phyloP scores from a whole-genome alignment of 2,888 invertebrate species.

The Zygogramma bicolorata region DNA sequence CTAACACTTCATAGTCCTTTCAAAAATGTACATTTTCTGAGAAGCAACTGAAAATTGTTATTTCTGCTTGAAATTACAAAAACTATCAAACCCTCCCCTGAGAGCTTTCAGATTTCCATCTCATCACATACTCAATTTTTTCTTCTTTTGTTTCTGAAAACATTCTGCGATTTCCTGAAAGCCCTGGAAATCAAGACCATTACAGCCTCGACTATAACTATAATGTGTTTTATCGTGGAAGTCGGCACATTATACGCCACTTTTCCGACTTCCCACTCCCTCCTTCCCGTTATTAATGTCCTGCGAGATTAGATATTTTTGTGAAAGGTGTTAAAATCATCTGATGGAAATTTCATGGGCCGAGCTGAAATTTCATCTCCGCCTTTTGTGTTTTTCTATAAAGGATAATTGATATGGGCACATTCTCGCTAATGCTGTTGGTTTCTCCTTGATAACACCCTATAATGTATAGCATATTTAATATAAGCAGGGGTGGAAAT shows the following conservation, averaged over 20 bases:
- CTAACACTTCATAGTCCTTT: too few relatives aligned
- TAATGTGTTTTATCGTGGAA: conserved; percentile 46
- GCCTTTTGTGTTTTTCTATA: conserved; percentile 24
- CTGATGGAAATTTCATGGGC: conserved; percentile 37
- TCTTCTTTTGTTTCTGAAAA: not conserved
- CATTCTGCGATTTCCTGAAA: not conserved
- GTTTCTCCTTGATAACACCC: not conserved
- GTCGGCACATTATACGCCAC: conserved; percentile 46
- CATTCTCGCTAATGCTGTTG: not conserved
- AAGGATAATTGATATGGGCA: conserved; percentile 35
- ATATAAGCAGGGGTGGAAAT: not conserved
- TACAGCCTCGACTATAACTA: conserved; percentile 18
- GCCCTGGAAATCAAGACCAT: not conserved
- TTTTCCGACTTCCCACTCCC: conserved; percentile 33
- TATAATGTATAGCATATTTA: not conserved
- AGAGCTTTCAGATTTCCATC: too few relatives aligned
- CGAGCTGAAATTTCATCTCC: conserved; percentile 21
- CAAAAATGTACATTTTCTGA: too few relatives aligned
- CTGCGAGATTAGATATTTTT: conserved; percentile 46
- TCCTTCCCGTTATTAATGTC: conserved; percentile 43
- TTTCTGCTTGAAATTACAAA: too few relatives aligned
- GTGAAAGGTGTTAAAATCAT: conserved; percentile 36
- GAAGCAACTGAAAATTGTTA: too few relatives aligned
- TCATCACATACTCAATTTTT: too few relatives aligned
- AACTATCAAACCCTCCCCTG: too few relatives aligned